Base-by-base conservation (phyloP, 2,797 vertebrate species). In the Eulemur rubriventer region DNA sequence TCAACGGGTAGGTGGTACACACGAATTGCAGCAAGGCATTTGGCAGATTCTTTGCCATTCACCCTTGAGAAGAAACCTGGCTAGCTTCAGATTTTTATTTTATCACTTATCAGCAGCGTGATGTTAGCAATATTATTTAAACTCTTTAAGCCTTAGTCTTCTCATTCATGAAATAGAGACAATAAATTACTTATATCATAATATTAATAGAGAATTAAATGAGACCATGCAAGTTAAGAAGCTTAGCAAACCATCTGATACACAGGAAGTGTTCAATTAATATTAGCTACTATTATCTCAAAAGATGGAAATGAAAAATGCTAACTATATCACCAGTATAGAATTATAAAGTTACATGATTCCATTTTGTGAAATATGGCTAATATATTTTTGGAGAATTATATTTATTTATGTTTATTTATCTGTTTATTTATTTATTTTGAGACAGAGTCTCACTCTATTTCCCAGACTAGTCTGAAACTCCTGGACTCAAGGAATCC, bases 71-170 rank as follows among this genome's bases (percentile, higher is more conserved):
- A 67, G 65, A 91, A 52, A 69, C 1, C 35, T 83, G 26, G 35
- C 43, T 33, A 33, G 26, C 57, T 76, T 89, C 92, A 61, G 33
- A 76, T 92, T 76, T 80, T 33, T 28, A n/a, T 10, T 24, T 94
- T 72, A 94, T 85, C 61, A 73, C 18, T 79, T n/a, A 59, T 2
- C 13, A 76, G 24, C 30, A 48, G 30, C 35, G 7, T 61, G 73
- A 76, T 46, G 28, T 80, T 87, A 82, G 30, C 24, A 35, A 86
- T 43, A 59, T 67, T 38, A 95, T 79, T 97, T 97, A 70, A 81
- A 57, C 30, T 52, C 46, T 87, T 78, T 57, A 72, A 84, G 80
- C 41, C 22, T 73, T n/a, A 18, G 22, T 85, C 52, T 78, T 70
- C 38, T 59, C 46, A 30, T 85, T 92, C 12, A 38, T 57, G 30